Percentiles rank a stretch among this genome's conserved stretches.
phyloP scores from a whole-genome alignment of 2,113 vertebrate genomes.

The Ivindomyrus marchei region DNA sequence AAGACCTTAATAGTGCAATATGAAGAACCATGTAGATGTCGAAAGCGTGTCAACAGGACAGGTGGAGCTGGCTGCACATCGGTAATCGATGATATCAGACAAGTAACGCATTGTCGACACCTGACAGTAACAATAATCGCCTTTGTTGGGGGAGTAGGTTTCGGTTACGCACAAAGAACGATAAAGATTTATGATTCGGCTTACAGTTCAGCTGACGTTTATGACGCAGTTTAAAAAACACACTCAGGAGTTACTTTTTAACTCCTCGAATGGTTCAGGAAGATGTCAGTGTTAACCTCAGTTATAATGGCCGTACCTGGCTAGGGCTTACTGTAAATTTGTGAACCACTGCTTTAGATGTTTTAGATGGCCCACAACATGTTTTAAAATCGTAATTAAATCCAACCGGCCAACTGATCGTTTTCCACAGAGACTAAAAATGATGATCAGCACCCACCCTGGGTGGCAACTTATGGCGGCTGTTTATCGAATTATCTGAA shows the following conservation, averaged over 20 bases:
- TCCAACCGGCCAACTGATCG: not conserved
- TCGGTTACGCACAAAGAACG: not conserved
- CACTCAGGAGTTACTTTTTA: not conserved
- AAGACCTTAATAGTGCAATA: not conserved
- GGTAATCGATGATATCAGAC: not conserved
- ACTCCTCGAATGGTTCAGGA: not conserved
- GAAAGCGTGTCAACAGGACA: not conserved
- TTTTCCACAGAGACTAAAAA: not conserved
- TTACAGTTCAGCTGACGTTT: not conserved
- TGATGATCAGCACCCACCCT: not conserved
- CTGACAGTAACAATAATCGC: not conserved
- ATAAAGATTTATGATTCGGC: not conserved
- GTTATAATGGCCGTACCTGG: not conserved
- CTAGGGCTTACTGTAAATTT: not conserved
- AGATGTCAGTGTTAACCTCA: not conserved
- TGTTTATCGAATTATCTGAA: not conserved
- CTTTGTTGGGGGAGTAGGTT: not conserved
- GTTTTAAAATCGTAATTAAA: not conserved
- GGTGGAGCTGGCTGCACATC: not conserved
- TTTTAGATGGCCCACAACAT: not conserved
- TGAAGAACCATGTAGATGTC: not conserved
- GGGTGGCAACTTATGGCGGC: not conserved
- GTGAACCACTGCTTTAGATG: not conserved
- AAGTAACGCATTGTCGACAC: not conserved
- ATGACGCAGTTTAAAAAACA: not conserved